These are phyloP conservation scores for Margarornis squamiger DNA, from an alignment of 2,797 vertebrate species.

Conservation along the genomic window DNA sequence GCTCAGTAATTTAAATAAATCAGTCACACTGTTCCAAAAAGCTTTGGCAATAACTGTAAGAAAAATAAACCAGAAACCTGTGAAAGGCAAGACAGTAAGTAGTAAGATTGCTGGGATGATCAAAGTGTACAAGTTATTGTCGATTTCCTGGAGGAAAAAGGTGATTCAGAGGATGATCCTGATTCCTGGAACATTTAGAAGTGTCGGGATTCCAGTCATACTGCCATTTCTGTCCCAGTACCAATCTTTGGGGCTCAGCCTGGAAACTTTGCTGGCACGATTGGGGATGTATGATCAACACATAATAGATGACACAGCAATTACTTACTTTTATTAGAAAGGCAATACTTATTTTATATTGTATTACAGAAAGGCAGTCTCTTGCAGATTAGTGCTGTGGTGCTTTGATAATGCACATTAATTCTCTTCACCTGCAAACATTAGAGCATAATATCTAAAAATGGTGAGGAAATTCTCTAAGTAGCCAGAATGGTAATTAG, in stretches of 20 bases:
- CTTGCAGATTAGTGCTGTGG: not conserved
- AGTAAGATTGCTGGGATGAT: not conserved
- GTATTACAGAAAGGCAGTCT: not conserved
- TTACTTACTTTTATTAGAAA: not conserved
- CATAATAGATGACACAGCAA: not conserved
- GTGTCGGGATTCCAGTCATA: accelerated
- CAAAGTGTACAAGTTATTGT: not conserved
- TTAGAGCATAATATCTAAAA: not conserved
- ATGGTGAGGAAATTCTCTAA: not conserved
- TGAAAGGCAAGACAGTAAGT: not conserved
- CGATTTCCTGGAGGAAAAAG: not conserved
- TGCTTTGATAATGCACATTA: not conserved
- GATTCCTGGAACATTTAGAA: not conserved
- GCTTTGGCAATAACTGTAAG: not conserved
- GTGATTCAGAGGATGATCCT: not conserved
- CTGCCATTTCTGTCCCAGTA: accelerated
- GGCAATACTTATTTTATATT: not conserved
- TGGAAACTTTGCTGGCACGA: not conserved
- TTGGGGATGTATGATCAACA: not conserved
- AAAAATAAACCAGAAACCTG: not conserved
- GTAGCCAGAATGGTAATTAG: not conserved
- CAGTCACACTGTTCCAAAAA: not conserved
- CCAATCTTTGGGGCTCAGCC: not conserved
- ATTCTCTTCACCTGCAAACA: not conserved
- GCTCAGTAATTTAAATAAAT: not conserved